Conservation (phyloP, 2,888 invertebrate species). For the Sarcophaga caerulescens region DNA sequence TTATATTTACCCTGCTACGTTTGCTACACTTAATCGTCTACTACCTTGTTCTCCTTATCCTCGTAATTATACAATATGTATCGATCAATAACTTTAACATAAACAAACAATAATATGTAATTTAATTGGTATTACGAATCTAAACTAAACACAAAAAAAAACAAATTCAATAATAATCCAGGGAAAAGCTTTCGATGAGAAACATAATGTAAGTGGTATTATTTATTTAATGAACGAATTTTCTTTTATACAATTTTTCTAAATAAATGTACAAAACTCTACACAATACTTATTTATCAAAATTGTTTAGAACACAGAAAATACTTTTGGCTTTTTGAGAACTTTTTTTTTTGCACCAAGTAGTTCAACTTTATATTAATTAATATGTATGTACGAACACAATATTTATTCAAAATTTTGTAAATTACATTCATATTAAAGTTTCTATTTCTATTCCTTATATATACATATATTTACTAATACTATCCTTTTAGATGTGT, state of each 20-base stretch:
- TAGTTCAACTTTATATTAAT: constrained; percentile 2
- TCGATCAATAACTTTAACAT: constrained; percentile 30
- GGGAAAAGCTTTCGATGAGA: constrained; percentile 79
- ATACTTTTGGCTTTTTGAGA: constrained; percentile 4
- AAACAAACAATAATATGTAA: constrained; percentile 29
- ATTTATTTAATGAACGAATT: constrained; percentile 47
- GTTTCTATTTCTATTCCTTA: neutral
- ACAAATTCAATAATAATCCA: constrained; percentile 67
- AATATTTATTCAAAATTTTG: neutral
- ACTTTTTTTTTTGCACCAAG: constrained; percentile 1
- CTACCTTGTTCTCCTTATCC: constrained; percentile 54
- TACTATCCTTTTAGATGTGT: neutral
- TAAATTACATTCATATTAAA: neutral
- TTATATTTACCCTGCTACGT: constrained; percentile 48
- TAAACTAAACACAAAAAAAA: constrained; percentile 54
- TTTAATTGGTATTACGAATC: constrained; percentile 55
- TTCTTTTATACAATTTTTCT: no score
- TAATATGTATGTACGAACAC: neutral
- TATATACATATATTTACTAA: constrained; percentile 13
- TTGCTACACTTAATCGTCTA: constrained; percentile 42
- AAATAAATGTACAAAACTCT: constrained; percentile 24
- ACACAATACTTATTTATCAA: constrained; percentile 38
- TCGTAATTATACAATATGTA: constrained; percentile 36
- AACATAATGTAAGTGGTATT: constrained; percentile 77
- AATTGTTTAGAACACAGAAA: constrained; percentile 18